These are phyloP conservation scores for Ceuthmochares aereus DNA, from an alignment of 2,113 vertebrate species.

Conservation along the genomic window DNA sequence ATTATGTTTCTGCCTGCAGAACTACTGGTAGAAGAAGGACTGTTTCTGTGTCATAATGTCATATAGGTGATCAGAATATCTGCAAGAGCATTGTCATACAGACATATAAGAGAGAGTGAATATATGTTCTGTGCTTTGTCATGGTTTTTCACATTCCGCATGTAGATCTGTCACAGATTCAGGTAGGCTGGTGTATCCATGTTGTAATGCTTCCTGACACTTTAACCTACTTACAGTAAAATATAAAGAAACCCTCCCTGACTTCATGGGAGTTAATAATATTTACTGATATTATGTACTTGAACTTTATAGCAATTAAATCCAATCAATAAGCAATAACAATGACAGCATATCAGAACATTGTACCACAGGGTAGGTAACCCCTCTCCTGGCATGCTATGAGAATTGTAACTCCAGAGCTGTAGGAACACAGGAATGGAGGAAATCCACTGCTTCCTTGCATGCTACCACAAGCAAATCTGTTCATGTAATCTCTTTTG, in stretches of 20 bases:
- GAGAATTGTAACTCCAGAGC: not conserved
- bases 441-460: not conserved
- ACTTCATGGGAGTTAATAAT: not conserved
- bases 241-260: not conserved
- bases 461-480: not conserved
- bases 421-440: not conserved
- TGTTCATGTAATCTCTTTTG: not conserved
- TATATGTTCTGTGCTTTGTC: not conserved
- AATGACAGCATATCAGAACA: not conserved
- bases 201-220: not conserved
- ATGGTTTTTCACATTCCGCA: not conserved
- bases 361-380: not conserved
- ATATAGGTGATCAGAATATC: not conserved
- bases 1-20: not conserved
- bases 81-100: not conserved
- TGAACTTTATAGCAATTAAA: constrained; percentile 6
- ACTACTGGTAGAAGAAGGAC: not conserved
- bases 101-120: not conserved
- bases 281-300: constrained; percentile 17
- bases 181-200: not conserved
- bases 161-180: not conserved
- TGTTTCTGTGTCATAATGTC: not conserved
- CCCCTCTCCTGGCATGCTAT: not conserved
- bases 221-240: not conserved
- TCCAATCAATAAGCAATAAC: constrained; percentile 18